Base-by-base conservation (phyloP, 2,113 vertebrate species). In the Aldabrachelys gigantea region DNA sequence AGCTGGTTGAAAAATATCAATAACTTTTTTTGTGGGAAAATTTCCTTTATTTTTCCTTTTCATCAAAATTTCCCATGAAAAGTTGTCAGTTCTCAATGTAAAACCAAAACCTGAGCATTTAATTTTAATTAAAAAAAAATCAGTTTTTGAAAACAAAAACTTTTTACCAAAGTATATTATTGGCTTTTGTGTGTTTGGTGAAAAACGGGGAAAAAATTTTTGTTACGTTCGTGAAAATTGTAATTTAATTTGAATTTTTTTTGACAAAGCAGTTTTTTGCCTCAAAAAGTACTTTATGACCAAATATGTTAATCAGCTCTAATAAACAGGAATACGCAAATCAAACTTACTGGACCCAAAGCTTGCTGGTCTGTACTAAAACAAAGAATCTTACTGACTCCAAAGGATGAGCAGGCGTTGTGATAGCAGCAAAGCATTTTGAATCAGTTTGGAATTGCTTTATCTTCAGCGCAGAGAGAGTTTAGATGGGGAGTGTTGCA, bases 331-430 rank as follows among this genome's bases (percentile, higher is more conserved):
- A 81, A 31, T 78, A 56, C 38, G 83, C 78, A 50, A 88, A 72
- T 47, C 53, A 81, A 35, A 52, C 0, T 0, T 22, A 38, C 16
- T 0, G 10, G 10, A 65, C 65, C 80, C 27, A 65, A 65, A 88
- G 65, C 31, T 89, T 57, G 53, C 57, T 85, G 16, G 4, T 9
- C 82, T 92, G n/a, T 11, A 82, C 5, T 12, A 85, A 90, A 57
- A 80, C 65, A 57, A 82, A 76, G n/a, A 80, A 53, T 76, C 47
- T 41, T 5, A 35, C 16, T 82, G 52, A 62, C 80, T 80, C 84
- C 5, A 24, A 76, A 82, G 16, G n/a, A 31, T 13, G 75, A 65
- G 5, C 25, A 22, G 44, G 22, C 24, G 12, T 93, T 41, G 6
- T 3, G 0, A 5, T 80, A 75, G 13, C 25, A 79, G 47, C 6